Evolutionary conservation across 2,888 invertebrate genomes (phyloP).

Genomic region (Desoria tigrina): DNA sequence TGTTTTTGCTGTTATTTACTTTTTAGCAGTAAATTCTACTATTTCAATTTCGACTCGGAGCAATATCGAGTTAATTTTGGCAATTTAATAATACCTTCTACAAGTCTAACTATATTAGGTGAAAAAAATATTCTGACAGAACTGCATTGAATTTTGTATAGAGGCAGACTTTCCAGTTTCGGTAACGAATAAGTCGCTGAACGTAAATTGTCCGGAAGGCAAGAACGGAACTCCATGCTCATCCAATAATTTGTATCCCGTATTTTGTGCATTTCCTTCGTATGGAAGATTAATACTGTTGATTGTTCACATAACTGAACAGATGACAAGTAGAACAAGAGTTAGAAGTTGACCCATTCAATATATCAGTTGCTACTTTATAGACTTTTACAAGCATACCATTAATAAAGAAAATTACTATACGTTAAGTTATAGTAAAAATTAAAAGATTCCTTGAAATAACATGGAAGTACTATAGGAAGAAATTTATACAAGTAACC

Average conservation of each 20-base stretch:
- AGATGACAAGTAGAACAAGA: too few species aligned
- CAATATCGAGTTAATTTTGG: not conserved
- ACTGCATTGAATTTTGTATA: not conserved
- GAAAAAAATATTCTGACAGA: not conserved
- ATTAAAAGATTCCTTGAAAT: too few species aligned
- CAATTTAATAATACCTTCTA: not conserved
- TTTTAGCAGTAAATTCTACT: too few species aligned
- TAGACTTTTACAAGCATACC: too few species aligned
- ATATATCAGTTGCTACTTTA: too few species aligned
- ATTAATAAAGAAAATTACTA: too few species aligned
- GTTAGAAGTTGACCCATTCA: too few species aligned
- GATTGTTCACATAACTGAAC: not conserved
- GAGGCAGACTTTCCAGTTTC: slow-evolving; percentile 11
- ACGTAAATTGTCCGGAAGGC: not conserved
- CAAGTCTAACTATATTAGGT: not conserved
- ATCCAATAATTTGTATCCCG: not conserved
- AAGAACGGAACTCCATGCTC: not conserved
- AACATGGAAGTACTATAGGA: too few species aligned
- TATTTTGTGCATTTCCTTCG: slow-evolving; percentile 1
- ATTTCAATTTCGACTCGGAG: not conserved
- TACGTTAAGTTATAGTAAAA: too few species aligned
- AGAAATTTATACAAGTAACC: too few species aligned
- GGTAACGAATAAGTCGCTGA: not conserved
- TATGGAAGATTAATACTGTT: slow-evolving; percentile 1
- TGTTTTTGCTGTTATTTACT: too few species aligned